Evolutionary conservation across 2,888 invertebrate genomes (phyloP), one percentile per base, ranked within the genome.

Genomic region (Enchytraeus crypticus): DNA sequence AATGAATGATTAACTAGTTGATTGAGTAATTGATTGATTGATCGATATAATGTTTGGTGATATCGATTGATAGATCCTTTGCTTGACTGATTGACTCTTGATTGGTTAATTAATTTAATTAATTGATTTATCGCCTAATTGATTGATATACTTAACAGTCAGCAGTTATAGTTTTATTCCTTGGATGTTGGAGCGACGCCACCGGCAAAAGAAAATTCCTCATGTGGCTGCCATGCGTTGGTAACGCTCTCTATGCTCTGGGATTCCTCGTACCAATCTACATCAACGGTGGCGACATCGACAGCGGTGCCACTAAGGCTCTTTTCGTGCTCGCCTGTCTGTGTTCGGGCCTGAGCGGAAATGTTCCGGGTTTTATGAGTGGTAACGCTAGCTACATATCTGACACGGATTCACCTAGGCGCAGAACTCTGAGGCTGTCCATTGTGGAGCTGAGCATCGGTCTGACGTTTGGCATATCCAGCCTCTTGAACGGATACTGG

Each of bases 101-200:
- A n/a, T n/a, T n/a, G n/a, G n/a, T n/a, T n/a, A n/a, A n/a, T n/a
- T n/a, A n/a, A n/a, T n/a, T n/a, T n/a, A n/a, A n/a, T n/a, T n/a
- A n/a, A n/a, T n/a, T n/a, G n/a, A n/a, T n/a, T n/a, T n/a, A n/a
- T n/a, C n/a, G n/a, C n/a, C n/a, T n/a, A n/a, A n/a, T n/a, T n/a
- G n/a, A n/a, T n/a, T n/a, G n/a, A n/a, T n/a, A n/a, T n/a, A n/a
- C n/a, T 38, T 38, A 11, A 38, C 38, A 38, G 23, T 47, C 65
- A 1, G 60, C 62, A 18, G 33, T 65, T n/a, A 53, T 64, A 21
- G 76, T 77, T 1, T 70, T 77, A 21, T 71, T 77, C 46, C 67
- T 76, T 3, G 77, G 77, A n/a, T 74, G 73, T 43, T 69, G 74
- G 51, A 76, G 77, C 69, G 77, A 77, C 57, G 65, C 73, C 49